Evolutionary conservation across 2,888 invertebrate species (phyloP).

Genomic region (Saturnia pavonia): DNA sequence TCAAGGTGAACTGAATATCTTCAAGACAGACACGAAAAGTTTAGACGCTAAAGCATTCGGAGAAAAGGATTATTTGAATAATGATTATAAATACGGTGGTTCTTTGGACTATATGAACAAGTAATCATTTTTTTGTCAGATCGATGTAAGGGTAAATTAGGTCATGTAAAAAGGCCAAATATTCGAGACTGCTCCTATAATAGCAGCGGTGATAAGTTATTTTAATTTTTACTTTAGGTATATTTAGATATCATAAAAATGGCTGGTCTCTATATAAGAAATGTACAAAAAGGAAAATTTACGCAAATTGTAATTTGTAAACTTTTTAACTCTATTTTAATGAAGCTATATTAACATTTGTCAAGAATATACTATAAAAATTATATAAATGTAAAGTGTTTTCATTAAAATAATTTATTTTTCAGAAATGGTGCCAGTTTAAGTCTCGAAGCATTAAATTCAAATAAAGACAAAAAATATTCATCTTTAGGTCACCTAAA

Average conservation of each 20-base stretch:
- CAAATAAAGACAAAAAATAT: conserved; percentile 2
- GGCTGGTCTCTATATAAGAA: too few species aligned
- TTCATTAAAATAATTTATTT: not conserved
- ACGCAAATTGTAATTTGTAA: too few species aligned
- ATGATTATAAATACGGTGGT: conserved; percentile 7
- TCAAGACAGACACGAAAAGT: conserved; percentile 12
- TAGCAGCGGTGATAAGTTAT: not conserved
- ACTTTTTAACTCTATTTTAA: not conserved
- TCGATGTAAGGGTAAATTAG: not conserved
- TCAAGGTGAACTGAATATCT: conserved; percentile 10
- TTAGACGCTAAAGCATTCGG: conserved; percentile 3
- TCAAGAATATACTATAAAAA: not conserved
- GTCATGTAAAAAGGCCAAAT: not conserved
- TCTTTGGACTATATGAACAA: conserved; percentile 13
- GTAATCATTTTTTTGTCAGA: not conserved
- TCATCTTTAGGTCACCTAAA: not conserved
- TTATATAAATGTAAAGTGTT: not conserved
- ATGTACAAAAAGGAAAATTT: not conserved
- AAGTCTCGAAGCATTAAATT: conserved; percentile 1
- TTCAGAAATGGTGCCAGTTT: not conserved
- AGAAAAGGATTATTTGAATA: not conserved
- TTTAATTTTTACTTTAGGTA: too few species aligned
- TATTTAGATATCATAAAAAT: too few species aligned
- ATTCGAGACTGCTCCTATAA: not conserved
- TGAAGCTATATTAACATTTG: not conserved